These are phyloP conservation scores for Falco naumanni DNA, from an alignment of 2,797 vertebrate species.

Conservation along the genomic window DNA sequence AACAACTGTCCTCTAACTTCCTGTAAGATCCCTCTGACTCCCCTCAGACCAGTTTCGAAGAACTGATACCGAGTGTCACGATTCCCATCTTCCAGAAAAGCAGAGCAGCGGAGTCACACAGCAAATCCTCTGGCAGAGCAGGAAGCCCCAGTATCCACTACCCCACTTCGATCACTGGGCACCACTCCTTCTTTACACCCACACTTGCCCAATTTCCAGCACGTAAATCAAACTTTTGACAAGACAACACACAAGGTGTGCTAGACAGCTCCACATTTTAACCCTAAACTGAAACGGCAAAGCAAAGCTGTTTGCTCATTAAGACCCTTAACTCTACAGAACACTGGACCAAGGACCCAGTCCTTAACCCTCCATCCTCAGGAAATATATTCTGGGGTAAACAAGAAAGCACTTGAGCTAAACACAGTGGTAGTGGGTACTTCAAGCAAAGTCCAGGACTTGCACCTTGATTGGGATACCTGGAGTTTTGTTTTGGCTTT, in stretches of 20 bases:
- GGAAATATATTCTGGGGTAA: neutral
- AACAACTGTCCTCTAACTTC: neutral
- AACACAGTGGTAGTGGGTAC: neutral
- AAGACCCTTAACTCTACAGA: neutral
- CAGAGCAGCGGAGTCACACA: neutral
- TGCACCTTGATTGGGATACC: neutral
- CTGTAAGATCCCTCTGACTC: neutral
- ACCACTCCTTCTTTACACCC: neutral
- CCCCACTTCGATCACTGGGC: neutral
- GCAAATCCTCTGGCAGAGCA: neutral
- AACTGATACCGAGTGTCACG: neutral
- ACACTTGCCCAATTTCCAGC: neutral
- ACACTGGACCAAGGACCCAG: neutral
- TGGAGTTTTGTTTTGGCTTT: neutral
- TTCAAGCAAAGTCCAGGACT: neutral
- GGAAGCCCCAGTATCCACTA: neutral
- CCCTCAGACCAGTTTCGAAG: neutral
- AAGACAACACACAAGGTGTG: neutral
- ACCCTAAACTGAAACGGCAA: neutral
- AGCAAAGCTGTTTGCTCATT: neutral
- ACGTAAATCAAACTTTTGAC: neutral
- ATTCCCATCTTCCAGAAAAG: neutral
- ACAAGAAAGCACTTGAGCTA: neutral
- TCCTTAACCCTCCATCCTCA: neutral
- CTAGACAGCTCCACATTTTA: neutral